Evolutionary conservation across 2,888 invertebrate species (phyloP), one percentile per base, ranked within the genome.

Genomic region (Exephanes ischioxanthus): DNA sequence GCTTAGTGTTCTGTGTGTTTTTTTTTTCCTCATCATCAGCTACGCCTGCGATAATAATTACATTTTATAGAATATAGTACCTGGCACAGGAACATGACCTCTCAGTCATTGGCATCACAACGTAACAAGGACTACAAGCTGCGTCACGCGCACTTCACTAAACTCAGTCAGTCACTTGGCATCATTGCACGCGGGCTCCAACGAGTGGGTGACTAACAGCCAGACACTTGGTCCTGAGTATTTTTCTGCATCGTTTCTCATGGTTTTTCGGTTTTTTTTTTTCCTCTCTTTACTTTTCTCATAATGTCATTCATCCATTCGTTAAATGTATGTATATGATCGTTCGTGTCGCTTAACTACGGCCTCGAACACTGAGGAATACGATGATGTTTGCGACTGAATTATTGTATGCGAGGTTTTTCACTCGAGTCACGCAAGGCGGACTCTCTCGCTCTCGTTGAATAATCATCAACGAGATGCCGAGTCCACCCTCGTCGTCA

Each of bases 51-150:
- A 78, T 84, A 53, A 76, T 85, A 75, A 80, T 85, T 68, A 81
- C 79, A 61, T 82, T 76, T 79, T 83, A 87, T 87, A 86, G 88
- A 88, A 89, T 89, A 90, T 88, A 93, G 93, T 93, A 93, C 92
- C 94, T 94, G 94, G 94, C 94, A 94, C 94, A 94, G 94, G 94
- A 94, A 94, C 94, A 94, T 94, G 94, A 94, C 94, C 92, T 92
- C 90, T 92, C 93, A 92, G 93, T 94, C 94, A 94, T 93, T 93
- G 93, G 91, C 93, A 94, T 94, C 94, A 94, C 94, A 94, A 93
- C 92, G 92, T 94, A 93, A 93, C 92, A 92, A 93, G 93, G 92
- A 93, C 92, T 93, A 93, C 92, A 91, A 92, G 92, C 92, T 92
- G 92, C 89, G 92, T 92, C 91, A 92, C 91, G 90, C 90, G 87